Evolutionary conservation across 2,113 vertebrate species (phyloP).

Genomic region (Anolis carolinensis): DNA sequence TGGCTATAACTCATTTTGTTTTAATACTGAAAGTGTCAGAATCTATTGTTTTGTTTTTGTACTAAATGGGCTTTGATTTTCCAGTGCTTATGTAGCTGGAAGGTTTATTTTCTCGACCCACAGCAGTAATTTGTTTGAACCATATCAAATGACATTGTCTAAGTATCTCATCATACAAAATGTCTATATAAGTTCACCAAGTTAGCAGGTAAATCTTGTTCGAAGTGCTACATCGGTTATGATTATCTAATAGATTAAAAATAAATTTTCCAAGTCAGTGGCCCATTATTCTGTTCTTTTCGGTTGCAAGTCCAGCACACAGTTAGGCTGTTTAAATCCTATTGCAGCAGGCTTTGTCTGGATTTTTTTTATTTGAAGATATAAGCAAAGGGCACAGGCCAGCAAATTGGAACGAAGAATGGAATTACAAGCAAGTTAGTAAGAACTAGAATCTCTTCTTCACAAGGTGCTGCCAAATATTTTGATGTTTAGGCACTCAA

Average conservation of each 20-base stretch:
- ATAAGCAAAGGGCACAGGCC: not conserved
- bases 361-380: not conserved
- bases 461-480: not conserved
- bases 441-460: not conserved
- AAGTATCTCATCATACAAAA: conserved; percentile 38
- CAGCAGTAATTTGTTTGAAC: conserved; percentile 35
- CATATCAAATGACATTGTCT: conserved; percentile 36
- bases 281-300: not conserved
- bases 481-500: not conserved
- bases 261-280: conserved; percentile 22
- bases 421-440: not conserved
- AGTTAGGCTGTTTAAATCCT: not conserved
- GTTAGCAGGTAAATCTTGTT: conserved; percentile 44
- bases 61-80: conserved; percentile 39
- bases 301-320: not conserved
- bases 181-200: conserved; percentile 32
- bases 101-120: conserved; percentile 51
- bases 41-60: conserved; percentile 49
- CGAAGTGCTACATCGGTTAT: conserved; percentile 22
- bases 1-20: conserved; percentile 35
- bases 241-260: conserved; percentile 36
- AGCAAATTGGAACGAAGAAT: not conserved
- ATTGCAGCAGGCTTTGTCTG: not conserved
- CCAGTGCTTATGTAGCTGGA: conserved; percentile 38
- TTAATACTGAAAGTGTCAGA: conserved; percentile 40